These are phyloP conservation scores for Alligator sinensis DNA, from an alignment of 2,113 vertebrate species.

Conservation along the genomic window DNA sequence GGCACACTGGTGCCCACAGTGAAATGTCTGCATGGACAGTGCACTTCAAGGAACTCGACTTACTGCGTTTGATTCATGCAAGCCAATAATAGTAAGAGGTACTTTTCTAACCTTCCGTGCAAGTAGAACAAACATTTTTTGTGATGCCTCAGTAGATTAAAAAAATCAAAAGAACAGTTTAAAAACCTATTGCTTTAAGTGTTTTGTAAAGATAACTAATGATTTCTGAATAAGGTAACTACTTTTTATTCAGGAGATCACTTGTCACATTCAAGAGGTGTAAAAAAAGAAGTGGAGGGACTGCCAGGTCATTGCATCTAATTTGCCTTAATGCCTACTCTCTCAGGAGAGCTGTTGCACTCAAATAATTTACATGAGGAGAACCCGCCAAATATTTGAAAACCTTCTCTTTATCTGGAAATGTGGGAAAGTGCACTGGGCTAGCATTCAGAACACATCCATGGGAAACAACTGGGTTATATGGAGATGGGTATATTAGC, in stretches of 20 bases:
- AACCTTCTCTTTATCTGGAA: background rate
- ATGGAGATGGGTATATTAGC: background rate
- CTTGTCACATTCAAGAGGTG: conserved; percentile 8
- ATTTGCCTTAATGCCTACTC: conserved; percentile 48
- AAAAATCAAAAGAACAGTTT: background rate
- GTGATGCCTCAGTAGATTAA: background rate
- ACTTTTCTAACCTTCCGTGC: background rate
- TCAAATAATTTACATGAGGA: conserved; percentile 21
- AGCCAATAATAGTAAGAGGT: background rate
- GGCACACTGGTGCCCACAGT: too few relatives aligned
- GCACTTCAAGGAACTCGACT: too few relatives aligned
- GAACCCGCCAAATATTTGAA: background rate
- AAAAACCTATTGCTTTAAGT: background rate
- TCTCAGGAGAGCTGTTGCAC: conserved; percentile 23
- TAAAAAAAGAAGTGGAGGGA: background rate
- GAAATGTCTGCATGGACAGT: too few relatives aligned
- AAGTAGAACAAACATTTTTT: rapidly evolving
- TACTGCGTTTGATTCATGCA: too few relatives aligned
- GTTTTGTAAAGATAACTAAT: background rate
- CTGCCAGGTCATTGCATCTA: conserved; percentile 7
- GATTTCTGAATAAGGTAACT: background rate
- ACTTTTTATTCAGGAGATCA: rapidly evolving
- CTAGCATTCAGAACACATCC: background rate
- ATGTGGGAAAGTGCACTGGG: conserved; percentile 56
- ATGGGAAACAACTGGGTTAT: conserved; percentile 15